Conservation (phyloP, 2,113 vertebrate genomes). For the Oreochromis aureus region DNA sequence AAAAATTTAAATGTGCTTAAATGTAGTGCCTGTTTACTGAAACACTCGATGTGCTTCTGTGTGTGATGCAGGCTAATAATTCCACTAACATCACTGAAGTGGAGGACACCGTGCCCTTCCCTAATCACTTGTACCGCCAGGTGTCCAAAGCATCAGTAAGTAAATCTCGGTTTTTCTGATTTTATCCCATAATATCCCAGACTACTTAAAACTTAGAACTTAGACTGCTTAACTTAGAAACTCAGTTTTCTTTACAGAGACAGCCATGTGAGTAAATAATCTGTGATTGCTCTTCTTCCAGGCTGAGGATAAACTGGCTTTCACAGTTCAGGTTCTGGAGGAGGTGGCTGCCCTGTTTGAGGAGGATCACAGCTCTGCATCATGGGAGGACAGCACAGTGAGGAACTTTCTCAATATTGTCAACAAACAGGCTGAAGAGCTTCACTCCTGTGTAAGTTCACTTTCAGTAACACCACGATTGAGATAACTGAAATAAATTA, state of each 20-base stretch:
- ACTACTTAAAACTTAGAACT: not conserved
- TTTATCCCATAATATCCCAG: not conserved
- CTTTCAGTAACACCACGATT: not conserved
- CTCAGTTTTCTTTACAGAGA: not conserved
- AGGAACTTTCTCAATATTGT: slow-evolving; percentile 40
- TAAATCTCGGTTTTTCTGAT: not conserved
- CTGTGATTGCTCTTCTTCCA: not conserved
- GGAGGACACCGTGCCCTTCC: not conserved
- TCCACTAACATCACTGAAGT: not conserved
- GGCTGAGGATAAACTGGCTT: not conserved
- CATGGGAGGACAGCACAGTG: slow-evolving; percentile 45
- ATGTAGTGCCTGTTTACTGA: too few species aligned
- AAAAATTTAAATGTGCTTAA: too few species aligned
- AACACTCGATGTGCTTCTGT: too few species aligned
- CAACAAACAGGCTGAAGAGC: slow-evolving; percentile 9
- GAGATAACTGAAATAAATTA: not conserved
- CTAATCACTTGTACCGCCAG: not conserved
- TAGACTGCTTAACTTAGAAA: not conserved
- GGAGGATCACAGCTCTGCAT: not conserved
- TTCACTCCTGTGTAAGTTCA: slow-evolving; percentile 55
- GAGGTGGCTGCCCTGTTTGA: slow-evolving; percentile 21
- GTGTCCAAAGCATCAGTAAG: not conserved
- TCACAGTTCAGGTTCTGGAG: not conserved
- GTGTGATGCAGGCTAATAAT: not conserved
- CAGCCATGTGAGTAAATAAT: not conserved